These are phyloP conservation scores for Drosophila demipolita DNA, from an alignment of 2,888 invertebrate genomes.

Conservation along the genomic window DNA sequence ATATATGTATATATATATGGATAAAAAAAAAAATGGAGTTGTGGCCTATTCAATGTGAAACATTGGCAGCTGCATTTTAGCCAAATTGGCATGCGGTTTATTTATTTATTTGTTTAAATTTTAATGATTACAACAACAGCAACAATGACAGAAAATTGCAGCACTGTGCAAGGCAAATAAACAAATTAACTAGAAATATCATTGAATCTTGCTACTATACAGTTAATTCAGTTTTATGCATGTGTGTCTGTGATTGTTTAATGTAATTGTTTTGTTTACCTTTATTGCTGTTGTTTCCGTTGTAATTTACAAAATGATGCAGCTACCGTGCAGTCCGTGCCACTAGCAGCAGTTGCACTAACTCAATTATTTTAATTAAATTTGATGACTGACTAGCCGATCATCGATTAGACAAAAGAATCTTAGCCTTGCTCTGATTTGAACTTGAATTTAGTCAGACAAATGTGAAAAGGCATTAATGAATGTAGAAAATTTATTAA, in stretches of 20 bases:
- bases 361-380: conserved; percentile 61
- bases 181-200: conserved; percentile 76
- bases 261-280: conserved; percentile 70
- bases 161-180: conserved; percentile 58
- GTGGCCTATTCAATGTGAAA: conserved; percentile 32
- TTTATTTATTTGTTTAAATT: conserved; percentile 68
- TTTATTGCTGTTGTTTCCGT: conserved; percentile 40
- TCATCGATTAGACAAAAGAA: conserved; percentile 41
- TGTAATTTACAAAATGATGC: conserved; percentile 49
- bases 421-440: conserved; percentile 6
- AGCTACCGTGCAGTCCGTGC: conserved; percentile 6
- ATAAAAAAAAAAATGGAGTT: conserved; percentile 12
- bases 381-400: conserved; percentile 49
- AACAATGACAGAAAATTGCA: conserved; percentile 14
- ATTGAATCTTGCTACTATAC: conserved; percentile 50
- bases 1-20: background rate
- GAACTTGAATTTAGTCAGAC: background rate
- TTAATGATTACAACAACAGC: conserved; percentile 55
- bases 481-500: too few relatives aligned
- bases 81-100: conserved; percentile 58
- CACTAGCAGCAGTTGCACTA: conserved; percentile 37
- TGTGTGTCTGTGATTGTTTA: conserved; percentile 49
- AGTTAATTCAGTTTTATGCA: conserved; percentile 9
- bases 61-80: conserved; percentile 52
- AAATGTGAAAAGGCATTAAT: background rate